A percentile compares a stretch with the other conserved stretches of the same genome.
Conservation (phyloP, 2,888 invertebrate genomes). For the Megalurothrips usitatus region DNA sequence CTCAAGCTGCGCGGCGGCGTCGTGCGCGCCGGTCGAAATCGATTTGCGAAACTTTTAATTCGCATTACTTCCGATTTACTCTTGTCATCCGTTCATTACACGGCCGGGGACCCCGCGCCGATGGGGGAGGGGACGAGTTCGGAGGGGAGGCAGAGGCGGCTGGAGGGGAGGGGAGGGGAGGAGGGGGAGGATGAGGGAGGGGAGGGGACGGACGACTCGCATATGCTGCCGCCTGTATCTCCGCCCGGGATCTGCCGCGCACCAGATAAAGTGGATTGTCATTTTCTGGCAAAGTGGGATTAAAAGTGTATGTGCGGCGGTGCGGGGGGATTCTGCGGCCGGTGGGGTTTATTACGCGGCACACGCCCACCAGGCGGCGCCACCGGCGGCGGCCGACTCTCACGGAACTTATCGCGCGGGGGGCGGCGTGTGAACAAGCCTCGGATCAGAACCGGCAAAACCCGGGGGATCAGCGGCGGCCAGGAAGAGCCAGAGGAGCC, state of each 20-base stretch:
- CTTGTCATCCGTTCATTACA: not conserved
- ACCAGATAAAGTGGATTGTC: conserved; percentile 3
- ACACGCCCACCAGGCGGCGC: not conserved
- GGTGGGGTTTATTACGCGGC: not conserved
- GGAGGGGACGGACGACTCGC: not conserved
- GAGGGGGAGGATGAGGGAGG: not conserved
- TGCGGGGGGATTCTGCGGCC: not conserved
- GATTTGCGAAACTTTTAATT: not conserved
- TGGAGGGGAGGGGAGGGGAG: not conserved
- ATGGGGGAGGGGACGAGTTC: not conserved
- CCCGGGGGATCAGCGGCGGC: not conserved
- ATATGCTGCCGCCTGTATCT: not conserved
- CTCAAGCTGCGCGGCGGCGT: not conserved
- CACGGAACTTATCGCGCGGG: conserved; percentile 2
- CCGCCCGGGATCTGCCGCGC: not conserved
- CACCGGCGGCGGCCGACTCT: not conserved
- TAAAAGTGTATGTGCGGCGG: not conserved
- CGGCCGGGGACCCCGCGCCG: not conserved
- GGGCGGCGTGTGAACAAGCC: not conserved
- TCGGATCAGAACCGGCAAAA: too few relatives aligned
- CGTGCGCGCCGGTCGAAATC: not conserved
- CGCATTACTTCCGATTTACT: not conserved
- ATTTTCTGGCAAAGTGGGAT: conserved; percentile 12
- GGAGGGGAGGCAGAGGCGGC: not conserved
- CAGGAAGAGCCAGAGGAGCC: too few relatives aligned